These are phyloP conservation scores for Apamea epomidion DNA, from an alignment of 2,888 invertebrate genomes.

Conservation along the genomic window DNA sequence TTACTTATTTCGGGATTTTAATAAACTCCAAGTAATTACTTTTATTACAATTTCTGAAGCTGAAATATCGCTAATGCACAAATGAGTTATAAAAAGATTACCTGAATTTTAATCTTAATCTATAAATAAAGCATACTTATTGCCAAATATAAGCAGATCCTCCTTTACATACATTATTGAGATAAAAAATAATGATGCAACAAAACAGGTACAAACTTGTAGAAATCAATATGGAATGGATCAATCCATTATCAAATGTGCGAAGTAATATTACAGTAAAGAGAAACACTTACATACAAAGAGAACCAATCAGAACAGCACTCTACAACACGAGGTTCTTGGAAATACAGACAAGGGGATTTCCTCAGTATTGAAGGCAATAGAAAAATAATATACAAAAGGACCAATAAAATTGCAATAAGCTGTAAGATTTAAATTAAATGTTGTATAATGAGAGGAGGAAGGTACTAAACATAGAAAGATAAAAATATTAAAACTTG, in stretches of 20 bases:
- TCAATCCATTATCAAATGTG: constrained; percentile 4
- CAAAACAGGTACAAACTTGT: constrained; percentile 25
- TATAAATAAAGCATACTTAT: background rate
- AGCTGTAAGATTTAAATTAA: background rate
- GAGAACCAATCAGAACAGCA: background rate
- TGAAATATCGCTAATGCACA: background rate
- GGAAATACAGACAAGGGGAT: constrained; percentile 29
- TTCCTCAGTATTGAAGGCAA: constrained; percentile 10
- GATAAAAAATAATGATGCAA: constrained; percentile 20
- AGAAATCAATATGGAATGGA: constrained; percentile 15
- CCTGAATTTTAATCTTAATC: background rate
- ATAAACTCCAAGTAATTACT: background rate
- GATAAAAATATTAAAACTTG: no score
- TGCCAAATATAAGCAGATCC: background rate
- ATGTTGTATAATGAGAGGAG: background rate
- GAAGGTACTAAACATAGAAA: background rate
- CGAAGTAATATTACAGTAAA: background rate
- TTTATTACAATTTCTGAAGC: background rate
- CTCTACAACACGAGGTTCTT: constrained; percentile 22
- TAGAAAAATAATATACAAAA: background rate
- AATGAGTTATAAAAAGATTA: background rate
- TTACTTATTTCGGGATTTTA: background rate
- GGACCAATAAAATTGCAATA: background rate
- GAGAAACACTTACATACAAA: constrained; percentile 8
- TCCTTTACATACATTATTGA: background rate